Base-by-base conservation (phyloP, 2,113 vertebrate species). In the Anguilla japonica region DNA sequence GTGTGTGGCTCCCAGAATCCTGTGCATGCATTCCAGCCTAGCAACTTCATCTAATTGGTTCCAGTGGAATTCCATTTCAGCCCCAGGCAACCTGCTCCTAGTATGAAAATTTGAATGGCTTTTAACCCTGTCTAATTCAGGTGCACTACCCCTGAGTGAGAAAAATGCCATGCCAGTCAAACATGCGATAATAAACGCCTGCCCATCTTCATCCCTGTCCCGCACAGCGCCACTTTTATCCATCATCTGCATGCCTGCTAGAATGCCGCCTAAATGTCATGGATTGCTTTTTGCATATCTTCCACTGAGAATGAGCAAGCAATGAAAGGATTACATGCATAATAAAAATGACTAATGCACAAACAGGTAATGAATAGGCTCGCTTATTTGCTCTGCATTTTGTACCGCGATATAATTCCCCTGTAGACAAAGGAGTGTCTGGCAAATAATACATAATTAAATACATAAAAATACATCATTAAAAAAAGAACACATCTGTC, bases 11-110 rank as follows among this genome's bases (percentile, higher is more conserved):
- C 86, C 83, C 85, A 88, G 88, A 93, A 88, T 91, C 88, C 88
- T 75, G 81, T 85, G 85, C 67, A 88, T 90, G 85, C 88, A 92
- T 93, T 91, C 88, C 88, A 71, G 88, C 85, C 90, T 85, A 90
- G 88, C 75, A 82, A 84, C 82, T 87, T 89, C 88, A 87, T 91
- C 87, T 94, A 93, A 94, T 94, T 95, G 93, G 94, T 93, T 95
- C 89, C 92, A 89, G 89, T 91, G 93, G 93, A 95, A 95, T 94
- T 94, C 63, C 7, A 89, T 90, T 87, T 89, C 46, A 87, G 92
- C 92, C 91, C 91, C n/a, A 63, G 46, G 88, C 89, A 91, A 88
- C 89, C 81, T 22, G 87, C 53, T 88, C 86, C 87, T 89, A 84
- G 91, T 79, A 82, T 60, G 78, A 88, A 41, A 89, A 88, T 83